Evolutionary conservation across 2,113 vertebrate species (phyloP).

Genomic region (Corapipo altera): DNA sequence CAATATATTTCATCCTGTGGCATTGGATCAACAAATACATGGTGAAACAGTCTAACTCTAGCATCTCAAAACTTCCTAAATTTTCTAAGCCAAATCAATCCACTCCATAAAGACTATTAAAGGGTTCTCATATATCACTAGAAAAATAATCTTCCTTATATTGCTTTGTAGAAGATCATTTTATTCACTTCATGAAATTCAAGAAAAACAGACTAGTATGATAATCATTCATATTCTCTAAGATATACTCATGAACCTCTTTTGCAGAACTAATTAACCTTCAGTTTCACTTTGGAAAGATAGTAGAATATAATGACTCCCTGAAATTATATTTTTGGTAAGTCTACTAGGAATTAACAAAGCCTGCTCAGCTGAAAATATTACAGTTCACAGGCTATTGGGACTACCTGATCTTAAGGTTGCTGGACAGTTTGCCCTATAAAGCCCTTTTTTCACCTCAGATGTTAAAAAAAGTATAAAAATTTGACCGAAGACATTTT

Average conservation of each 20-base stretch:
- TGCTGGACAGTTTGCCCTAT: background rate
- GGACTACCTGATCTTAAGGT: background rate
- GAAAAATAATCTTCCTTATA: background rate
- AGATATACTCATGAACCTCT: background rate
- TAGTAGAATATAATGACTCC: background rate
- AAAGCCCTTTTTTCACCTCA: background rate
- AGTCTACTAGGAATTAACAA: background rate
- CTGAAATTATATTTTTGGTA: background rate
- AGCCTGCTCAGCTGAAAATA: background rate
- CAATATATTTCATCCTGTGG: background rate
- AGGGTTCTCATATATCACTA: background rate
- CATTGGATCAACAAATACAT: slow-evolving; percentile 1
- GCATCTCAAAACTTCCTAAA: background rate
- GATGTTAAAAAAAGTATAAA: background rate
- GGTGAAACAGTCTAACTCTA: background rate
- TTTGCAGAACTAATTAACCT: slow-evolving; percentile 41
- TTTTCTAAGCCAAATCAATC: background rate
- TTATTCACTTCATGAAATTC: background rate
- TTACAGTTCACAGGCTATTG: background rate
- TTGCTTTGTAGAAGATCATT: background rate
- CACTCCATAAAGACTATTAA: background rate
- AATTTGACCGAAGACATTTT: background rate
- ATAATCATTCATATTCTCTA: background rate
- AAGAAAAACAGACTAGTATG: background rate
- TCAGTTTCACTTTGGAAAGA: slow-evolving; percentile 26